Percentiles rank a stretch among this genome's conserved stretches.
These are phyloP conservation scores for Dipodomys ordii DNA, from an alignment of 2,113 vertebrate species.

Conservation along the genomic window DNA sequence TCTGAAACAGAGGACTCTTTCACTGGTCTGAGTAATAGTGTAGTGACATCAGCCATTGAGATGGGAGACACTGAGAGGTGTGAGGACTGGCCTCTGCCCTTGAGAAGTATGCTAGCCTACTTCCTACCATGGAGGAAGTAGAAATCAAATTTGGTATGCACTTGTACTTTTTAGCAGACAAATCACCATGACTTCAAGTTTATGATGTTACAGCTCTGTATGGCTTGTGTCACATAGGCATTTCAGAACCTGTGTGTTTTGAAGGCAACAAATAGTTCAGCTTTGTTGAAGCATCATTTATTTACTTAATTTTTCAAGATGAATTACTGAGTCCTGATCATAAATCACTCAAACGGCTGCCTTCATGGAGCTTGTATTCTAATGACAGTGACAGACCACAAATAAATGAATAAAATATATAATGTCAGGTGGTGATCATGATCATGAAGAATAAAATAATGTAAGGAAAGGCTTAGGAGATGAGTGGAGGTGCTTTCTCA, in stretches of 20 bases:
- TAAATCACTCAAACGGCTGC: neutral
- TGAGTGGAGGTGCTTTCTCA: neutral
- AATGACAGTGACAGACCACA: neutral
- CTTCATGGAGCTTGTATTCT: neutral
- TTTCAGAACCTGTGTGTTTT: constrained; percentile 10
- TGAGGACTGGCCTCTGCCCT: neutral
- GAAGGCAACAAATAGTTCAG: neutral
- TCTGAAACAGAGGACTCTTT: neutral
- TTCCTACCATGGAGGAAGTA: neutral
- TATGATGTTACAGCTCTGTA: neutral
- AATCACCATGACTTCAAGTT: neutral
- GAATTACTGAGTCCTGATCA: neutral
- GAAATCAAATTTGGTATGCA: neutral
- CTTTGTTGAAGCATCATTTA: constrained; percentile 37
- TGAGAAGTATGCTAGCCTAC: neutral
- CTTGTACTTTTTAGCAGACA: neutral
- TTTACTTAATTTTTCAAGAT: neutral
- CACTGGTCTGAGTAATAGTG: neutral
- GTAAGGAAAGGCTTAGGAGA: neutral
- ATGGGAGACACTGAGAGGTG: neutral
- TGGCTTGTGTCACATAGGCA: neutral
- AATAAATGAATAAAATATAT: neutral
- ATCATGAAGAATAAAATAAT: neutral
- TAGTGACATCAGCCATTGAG: neutral
- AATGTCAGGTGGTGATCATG: neutral